A percentile compares a stretch with the other conserved stretches of the same genome.
phyloP scores from a whole-genome alignment of 1,140 invertebrate species.

The Drosophila albomicans region DNA sequence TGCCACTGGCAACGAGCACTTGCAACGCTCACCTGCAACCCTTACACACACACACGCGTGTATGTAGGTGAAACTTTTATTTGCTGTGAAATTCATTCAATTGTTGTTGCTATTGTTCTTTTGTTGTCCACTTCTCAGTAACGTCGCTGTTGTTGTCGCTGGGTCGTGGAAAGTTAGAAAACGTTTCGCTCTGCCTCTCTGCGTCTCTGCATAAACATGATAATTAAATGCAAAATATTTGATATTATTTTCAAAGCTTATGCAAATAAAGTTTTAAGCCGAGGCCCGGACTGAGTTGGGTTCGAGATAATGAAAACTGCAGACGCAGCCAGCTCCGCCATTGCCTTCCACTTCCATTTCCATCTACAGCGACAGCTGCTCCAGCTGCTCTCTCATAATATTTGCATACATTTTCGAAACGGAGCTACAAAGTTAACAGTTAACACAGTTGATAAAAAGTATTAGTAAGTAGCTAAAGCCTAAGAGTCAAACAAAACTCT shows the following conservation, averaged over 20 bases:
- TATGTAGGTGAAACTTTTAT: conserved; percentile 63
- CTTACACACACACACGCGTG: conserved; percentile 23
- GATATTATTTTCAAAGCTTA: conserved; percentile 79
- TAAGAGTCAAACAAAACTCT: conserved; percentile 20
- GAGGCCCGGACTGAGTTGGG: conserved; percentile 9
- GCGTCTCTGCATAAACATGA: conserved; percentile 41
- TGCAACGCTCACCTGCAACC: conserved; percentile 25
- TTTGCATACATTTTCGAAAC: conserved; percentile 67
- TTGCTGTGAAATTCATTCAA: conserved; percentile 66
- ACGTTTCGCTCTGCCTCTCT: conserved; percentile 9
- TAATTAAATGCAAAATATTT: conserved; percentile 84
- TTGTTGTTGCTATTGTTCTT: conserved; percentile 25
- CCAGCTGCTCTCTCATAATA: conserved; percentile 48
- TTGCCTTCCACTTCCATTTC: not conserved
- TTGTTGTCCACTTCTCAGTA: conserved; percentile 23
- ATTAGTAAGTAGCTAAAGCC: conserved; percentile 45
- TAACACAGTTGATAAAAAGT: conserved; percentile 69
- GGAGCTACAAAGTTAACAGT: conserved; percentile 35
- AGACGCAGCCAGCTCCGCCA: conserved; percentile 40
- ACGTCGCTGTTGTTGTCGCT: not conserved
- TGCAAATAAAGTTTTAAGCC: conserved; percentile 74
- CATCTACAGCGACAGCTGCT: conserved; percentile 34
- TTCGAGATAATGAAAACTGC: conserved; percentile 72
- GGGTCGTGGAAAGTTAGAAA: conserved; percentile 48
- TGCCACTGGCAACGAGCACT: not conserved